Evolutionary conservation across 2,797 vertebrate species (phyloP), one percentile per base, ranked within the genome.

Genomic region (Falco novaeseelandiae): DNA sequence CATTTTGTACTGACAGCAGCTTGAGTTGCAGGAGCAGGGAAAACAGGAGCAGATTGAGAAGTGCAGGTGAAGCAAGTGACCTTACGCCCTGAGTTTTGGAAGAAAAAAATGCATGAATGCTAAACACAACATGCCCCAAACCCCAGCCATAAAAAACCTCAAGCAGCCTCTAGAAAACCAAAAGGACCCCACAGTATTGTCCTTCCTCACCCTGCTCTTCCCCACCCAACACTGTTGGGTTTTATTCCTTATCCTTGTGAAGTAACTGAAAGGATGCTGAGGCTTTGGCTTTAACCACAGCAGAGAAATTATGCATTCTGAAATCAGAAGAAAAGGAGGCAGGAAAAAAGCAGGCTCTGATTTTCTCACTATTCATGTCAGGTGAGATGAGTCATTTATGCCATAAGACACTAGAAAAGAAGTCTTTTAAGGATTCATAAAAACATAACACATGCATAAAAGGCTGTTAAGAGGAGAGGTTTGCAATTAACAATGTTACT

Each of bases 291-390:
- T 65, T 18, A 61, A 87, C 66, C 57, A 49, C 86, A 80, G 79
- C 63, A 23, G 26, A 85, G 91, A 81, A 94, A 95, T 69, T 48
- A 69, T 26, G 78, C 55, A 62, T 92, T 65, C 82, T 63, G 79
- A 95, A 92, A 90, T 94, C 87, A 88, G 88, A 90, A 89, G 82
- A 55, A 83, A 93, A 79, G 57, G 40, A 91, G 91, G 69, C 79
- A 92, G 48, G 26, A 52, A 38, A 63, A 72, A 73, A 58, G 12
- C 93, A 90, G 69, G 76, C 82, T 93, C 81, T 4, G 19, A 40
- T 91, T 96, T 94, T 96, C 93, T 79, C 89, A n/a, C 91, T 82
- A 4, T 83, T 90, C 65, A 36, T 95, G 95, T 97, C 96, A 96
- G 96, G 96, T 95, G 96, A 94, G 96, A 96, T 96, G 93, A 95